Evolutionary conservation across 2,113 vertebrate genomes (phyloP).

Genomic region (Ranitomeya variabilis): DNA sequence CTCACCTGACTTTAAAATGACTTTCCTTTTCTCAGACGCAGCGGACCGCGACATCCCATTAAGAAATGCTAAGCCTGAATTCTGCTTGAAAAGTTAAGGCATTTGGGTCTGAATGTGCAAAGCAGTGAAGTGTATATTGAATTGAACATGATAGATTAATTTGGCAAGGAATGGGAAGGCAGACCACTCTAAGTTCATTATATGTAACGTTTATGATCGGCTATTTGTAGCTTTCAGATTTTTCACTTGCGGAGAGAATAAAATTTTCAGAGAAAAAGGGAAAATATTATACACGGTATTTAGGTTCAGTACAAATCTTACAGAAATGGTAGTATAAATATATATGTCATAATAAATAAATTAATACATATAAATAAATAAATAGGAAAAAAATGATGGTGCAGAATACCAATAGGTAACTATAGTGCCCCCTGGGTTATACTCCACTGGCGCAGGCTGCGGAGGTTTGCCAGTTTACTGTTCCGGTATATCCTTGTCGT

Average conservation of each 20-base stretch:
- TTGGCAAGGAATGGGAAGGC: not conserved
- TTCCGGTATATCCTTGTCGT: too few relatives aligned
- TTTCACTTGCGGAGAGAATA: not conserved
- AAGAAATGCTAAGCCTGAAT: conserved; percentile 22
- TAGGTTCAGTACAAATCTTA: not conserved
- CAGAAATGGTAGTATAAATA: not conserved
- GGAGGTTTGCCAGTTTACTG: too few relatives aligned
- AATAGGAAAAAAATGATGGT: not conserved
- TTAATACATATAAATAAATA: not conserved
- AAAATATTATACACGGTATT: not conserved
- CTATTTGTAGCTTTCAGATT: not conserved
- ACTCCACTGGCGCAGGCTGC: too few relatives aligned
- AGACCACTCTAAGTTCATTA: not conserved
- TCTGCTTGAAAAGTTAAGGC: conserved; percentile 18
- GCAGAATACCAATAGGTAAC: not conserved
- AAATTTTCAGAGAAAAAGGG: not conserved
- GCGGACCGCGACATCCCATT: conserved; percentile 9
- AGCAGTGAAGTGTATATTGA: conserved; percentile 9
- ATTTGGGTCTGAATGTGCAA: conserved; percentile 31
- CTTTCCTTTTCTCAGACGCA: conserved; percentile 1
- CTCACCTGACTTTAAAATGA: conserved; percentile 28
- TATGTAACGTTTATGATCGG: not conserved
- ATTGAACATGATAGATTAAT: conserved; percentile 40
- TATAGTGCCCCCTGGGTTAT: not conserved
- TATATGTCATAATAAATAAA: too few relatives aligned